Evolutionary conservation across 2,797 vertebrate species (phyloP).

Genomic region (Tiaroga cobitis): DNA sequence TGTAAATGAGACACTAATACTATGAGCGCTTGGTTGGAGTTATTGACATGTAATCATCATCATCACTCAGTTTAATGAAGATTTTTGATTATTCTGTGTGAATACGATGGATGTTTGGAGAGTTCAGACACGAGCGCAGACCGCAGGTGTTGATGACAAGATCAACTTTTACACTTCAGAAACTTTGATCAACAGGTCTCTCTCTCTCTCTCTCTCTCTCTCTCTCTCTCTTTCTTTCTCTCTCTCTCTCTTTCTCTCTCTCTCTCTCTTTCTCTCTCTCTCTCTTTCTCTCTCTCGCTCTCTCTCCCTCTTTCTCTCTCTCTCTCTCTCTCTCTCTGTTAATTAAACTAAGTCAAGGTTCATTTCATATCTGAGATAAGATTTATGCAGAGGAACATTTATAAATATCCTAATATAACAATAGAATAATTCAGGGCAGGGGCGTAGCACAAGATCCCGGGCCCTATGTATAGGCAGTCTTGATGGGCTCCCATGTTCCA

Average conservation of each 20-base stretch:
- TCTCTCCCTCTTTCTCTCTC: no score
- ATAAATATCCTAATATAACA: neutral
- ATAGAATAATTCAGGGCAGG: neutral
- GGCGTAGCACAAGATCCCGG: no score
- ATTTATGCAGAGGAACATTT: neutral
- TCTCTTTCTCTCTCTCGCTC: no score
- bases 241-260: no score
- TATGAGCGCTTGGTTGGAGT: constrained; percentile 4
- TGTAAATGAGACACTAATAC: constrained; percentile 19
- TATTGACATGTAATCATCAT: neutral
- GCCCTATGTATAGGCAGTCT: no score
- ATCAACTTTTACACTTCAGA: constrained; percentile 46
- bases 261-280: no score
- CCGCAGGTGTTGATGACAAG: constrained; percentile 62
- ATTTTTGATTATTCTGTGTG: neutral
- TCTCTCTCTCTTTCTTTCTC: no score
- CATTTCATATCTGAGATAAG: constrained; percentile 28
- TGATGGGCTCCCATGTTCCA: no score
- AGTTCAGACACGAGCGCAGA: constrained; percentile 48
- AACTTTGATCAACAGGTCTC: constrained; percentile 20
- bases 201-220: no score
- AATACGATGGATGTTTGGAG: neutral
- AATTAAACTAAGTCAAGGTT: constrained; percentile 18
- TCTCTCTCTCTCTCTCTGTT: neutral
- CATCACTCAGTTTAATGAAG: constrained; percentile 1